Percentiles rank a stretch among this genome's conserved stretches.
These are phyloP conservation scores for Leucozona laternaria DNA, from an alignment of 2,888 invertebrate genomes.

Conservation along the genomic window DNA sequence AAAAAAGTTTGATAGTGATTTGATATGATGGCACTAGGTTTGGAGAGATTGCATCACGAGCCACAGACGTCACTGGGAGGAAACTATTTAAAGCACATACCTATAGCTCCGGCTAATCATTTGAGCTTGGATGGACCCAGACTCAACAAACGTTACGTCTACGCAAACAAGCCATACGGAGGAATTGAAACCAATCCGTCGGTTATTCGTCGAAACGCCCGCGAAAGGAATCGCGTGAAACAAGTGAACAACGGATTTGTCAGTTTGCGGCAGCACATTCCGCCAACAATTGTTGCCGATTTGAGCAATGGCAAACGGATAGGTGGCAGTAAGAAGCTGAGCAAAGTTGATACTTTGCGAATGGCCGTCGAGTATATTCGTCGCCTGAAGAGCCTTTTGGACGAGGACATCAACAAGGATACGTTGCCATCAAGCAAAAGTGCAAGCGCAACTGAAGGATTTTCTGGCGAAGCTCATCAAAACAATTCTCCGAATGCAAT, in stretches of 20 bases:
- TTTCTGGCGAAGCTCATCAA: conserved; percentile 76
- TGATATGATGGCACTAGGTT: conserved; percentile 71
- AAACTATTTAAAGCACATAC: conserved; percentile 52
- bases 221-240: conserved; percentile 97
- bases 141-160: conserved; percentile 79
- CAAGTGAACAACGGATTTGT: conserved; percentile 97
- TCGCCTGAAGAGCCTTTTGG: conserved; percentile 87
- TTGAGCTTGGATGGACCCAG: conserved; percentile 61
- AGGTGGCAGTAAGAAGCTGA: conserved; percentile 90
- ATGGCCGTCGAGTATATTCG: conserved; percentile 96
- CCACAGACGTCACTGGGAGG: conserved; percentile 48
- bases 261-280: conserved; percentile 94
- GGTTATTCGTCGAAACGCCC: conserved; percentile 95
- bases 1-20: conserved; percentile 41
- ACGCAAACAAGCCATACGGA: conserved; percentile 87
- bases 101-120: conserved; percentile 58
- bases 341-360: conserved; percentile 94
- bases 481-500: conserved; percentile 58
- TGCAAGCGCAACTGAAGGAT: conserved; percentile 59
- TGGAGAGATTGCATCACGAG: conserved; percentile 57
- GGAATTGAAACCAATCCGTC: conserved; percentile 89
- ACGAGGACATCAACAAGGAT: conserved; percentile 85
- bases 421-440: conserved; percentile 78
- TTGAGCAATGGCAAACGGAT: conserved; percentile 87
- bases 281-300: conserved; percentile 90